Percentiles rank a stretch among this genome's conserved stretches.
Evolutionary conservation across 2,797 vertebrate species (phyloP).

Genomic region (Podarcis siculus): DNA sequence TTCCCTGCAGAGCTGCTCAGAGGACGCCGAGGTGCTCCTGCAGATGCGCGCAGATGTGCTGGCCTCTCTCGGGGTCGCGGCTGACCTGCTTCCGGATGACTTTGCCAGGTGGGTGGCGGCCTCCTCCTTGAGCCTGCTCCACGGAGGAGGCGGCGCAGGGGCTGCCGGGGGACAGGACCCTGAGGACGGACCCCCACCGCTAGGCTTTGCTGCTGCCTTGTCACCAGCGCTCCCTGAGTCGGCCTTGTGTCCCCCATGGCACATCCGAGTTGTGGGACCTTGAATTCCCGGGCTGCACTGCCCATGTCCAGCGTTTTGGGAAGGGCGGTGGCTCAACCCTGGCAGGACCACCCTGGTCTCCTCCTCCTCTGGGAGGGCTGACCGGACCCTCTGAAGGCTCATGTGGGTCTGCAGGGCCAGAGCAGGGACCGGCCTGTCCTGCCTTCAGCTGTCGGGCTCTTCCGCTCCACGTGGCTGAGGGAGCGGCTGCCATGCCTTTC

Average conservation of each 20-base stretch:
- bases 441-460: background rate
- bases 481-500: background rate
- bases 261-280: no score
- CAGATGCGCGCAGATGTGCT: constrained; percentile 87
- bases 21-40: constrained; percentile 81
- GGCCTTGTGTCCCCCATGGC: no score
- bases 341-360: no score
- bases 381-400: background rate
- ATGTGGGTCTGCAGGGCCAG: background rate
- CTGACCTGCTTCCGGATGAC: constrained; percentile 83
- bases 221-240: background rate
- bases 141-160: no score
- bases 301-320: no score
- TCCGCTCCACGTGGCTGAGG: background rate
- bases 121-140: no score
- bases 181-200: background rate
- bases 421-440: background rate
- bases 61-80: constrained; percentile 76
- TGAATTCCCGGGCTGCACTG: background rate
- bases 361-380: background rate
- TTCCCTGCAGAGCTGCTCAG: constrained; percentile 73
- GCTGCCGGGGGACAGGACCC: background rate
- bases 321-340: background rate
- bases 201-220: no score
- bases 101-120: constrained; percentile 83